Evolutionary conservation across 2,888 invertebrate species (phyloP), one percentile per base, ranked within the genome.

Genomic region (Antheraea yamamai): DNA sequence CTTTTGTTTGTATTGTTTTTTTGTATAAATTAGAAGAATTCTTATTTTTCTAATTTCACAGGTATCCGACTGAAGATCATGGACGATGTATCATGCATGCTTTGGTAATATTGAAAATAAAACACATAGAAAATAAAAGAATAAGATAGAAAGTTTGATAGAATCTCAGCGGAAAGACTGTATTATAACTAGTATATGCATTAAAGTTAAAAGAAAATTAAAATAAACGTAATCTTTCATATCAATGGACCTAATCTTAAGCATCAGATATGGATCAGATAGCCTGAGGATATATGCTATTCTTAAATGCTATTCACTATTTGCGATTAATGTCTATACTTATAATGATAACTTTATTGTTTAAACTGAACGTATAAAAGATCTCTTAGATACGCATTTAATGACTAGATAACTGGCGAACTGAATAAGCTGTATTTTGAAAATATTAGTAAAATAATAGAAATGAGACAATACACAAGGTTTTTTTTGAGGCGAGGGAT

Each of bases 401-500:
- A 35, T 35, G 2, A 4, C 35, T 35, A n/a, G n/a, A 4, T 35
- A 35, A 35, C 35, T 35, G 35, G 35, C 35, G 35, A 35, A 2
- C 35, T 35, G 35, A 35, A 35, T 35, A 35, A 35, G 35, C 14
- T 20, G 47, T 71, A 64, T 64, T 26, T 76, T 75, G 74, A 76
- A 77, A 23, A 64, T 73, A 77, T 26, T 77, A 76, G 75, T n/a
- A n/a, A n/a, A n/a, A n/a, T 77, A 72, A 77, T 77, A 35, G 87
- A 82, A 77, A 93, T 93, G 93, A 94, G 92, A 85, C 92, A 88
- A 85, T 92, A 88, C 85, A 93, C 86, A 47, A 92, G 93, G 91
- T 93, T 95, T 82, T 93, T 95, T 83, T 81, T 95, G 77, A 88
- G 98, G 80, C 96, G 97, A 88, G 96, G 98, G 84, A 97, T 97